phyloP scores from a whole-genome alignment of 92 coral and sea anemone genomes.

The Phymanthus crucifer region DNA sequence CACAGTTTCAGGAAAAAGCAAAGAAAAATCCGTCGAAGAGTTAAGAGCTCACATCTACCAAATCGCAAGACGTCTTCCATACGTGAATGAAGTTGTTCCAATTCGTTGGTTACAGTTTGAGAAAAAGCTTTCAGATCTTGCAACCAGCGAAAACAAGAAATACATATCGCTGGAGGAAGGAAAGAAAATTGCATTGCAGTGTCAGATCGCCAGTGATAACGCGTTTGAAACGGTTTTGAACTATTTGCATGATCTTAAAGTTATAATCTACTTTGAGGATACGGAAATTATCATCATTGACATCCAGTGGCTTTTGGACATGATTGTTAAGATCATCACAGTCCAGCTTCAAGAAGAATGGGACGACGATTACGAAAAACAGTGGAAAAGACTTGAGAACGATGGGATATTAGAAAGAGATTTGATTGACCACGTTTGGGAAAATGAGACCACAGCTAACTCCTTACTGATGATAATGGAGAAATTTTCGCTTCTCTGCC shows the following conservation, averaged over 20 bases:
- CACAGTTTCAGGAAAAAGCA: slow-evolving; percentile 32
- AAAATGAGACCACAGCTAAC: neutral
- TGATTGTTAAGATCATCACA: slow-evolving; percentile 54
- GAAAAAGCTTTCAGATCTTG: slow-evolving; percentile 11
- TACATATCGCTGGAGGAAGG: slow-evolving; percentile 23
- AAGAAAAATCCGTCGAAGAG: slow-evolving; percentile 21
- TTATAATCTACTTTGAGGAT: slow-evolving; percentile 49
- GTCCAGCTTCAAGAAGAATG: slow-evolving; percentile 26
- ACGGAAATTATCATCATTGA: slow-evolving; percentile 47
- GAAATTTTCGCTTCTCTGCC: slow-evolving; percentile 42
- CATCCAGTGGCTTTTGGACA: slow-evolving; percentile 61
- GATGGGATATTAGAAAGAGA: slow-evolving; percentile 28
- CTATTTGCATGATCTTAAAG: slow-evolving; percentile 55
- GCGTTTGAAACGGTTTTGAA: slow-evolving; percentile 37
- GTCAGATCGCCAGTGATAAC: neutral
- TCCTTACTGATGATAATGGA: slow-evolving; percentile 43
- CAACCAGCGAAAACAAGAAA: slow-evolving; percentile 2
- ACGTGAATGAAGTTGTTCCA: slow-evolving; percentile 25
- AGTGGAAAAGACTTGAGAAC: slow-evolving; percentile 43
- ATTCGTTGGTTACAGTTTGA: slow-evolving; percentile 40
- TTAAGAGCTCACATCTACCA: slow-evolving; percentile 28
- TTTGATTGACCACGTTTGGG: slow-evolving; percentile 32
- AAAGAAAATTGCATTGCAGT: slow-evolving; percentile 11
- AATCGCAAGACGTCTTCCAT: slow-evolving; percentile 18
- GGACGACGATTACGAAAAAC: neutral